These are phyloP conservation scores for Zele albiditarsus DNA, from an alignment of 2,888 invertebrate genomes.

Conservation along the genomic window DNA sequence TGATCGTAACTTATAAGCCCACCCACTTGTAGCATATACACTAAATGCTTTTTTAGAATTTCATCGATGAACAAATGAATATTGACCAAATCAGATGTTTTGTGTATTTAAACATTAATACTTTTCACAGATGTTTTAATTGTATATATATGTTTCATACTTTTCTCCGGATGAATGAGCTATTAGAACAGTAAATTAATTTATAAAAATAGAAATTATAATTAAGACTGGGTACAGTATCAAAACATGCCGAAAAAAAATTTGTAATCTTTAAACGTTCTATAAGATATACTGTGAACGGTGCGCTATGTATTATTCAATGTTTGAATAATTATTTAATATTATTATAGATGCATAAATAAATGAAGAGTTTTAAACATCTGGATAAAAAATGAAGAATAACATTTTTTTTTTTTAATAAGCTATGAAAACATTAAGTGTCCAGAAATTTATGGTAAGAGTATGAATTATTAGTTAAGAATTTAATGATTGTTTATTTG, in stretches of 20 bases:
- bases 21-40: conserved; percentile 16
- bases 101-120: neutral
- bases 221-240: neutral
- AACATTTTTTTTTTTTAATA: too few relatives aligned
- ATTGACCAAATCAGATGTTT: neutral
- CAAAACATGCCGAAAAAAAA: neutral
- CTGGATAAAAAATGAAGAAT: too few relatives aligned
- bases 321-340: neutral
- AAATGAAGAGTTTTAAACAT: too few relatives aligned
- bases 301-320: neutral
- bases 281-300: too few relatives aligned
- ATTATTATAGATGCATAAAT: neutral
- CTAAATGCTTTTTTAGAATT: neutral
- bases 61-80: neutral
- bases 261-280: too few relatives aligned
- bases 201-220: neutral
- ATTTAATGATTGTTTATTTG: neutral
- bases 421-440: neutral
- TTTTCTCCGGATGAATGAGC: neutral
- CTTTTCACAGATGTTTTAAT: neutral
- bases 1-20: conserved; percentile 25
- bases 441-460: neutral
- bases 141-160: neutral
- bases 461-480: neutral
- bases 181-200: neutral